These are phyloP conservation scores for Axea sp. DNA, from an alignment of 2,888 invertebrate species.

Conservation along the genomic window DNA sequence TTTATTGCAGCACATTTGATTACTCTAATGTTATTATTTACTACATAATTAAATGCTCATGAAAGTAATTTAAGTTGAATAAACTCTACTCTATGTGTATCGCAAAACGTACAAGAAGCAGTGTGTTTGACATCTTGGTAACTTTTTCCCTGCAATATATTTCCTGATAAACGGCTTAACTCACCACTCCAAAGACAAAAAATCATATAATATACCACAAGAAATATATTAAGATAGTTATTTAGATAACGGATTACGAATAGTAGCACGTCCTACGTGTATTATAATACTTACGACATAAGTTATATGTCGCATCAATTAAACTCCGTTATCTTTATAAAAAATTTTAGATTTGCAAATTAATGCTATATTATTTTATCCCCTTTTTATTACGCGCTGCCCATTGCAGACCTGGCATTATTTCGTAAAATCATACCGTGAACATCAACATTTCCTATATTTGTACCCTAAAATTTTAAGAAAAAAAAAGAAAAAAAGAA, in stretches of 20 bases:
- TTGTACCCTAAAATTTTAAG: too few species aligned
- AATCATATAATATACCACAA: constrained; percentile 20
- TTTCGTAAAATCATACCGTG: too few species aligned
- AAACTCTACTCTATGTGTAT: too few species aligned
- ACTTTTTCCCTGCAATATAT: constrained; percentile 11
- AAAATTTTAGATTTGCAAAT: constrained; percentile 38
- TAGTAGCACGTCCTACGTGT: constrained; percentile 27
- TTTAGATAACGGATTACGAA: constrained; percentile 44
- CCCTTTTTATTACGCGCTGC: constrained; percentile 7
- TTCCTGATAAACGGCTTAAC: constrained; percentile 8
- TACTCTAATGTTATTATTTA: too few species aligned
- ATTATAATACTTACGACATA: constrained; percentile 40
- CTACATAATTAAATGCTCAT: too few species aligned
- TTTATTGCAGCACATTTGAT: too few species aligned
- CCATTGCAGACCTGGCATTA: too few species aligned
- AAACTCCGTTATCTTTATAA: constrained; percentile 43
- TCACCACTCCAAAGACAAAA: constrained; percentile 19
- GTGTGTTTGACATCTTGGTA: constrained; percentile 2
- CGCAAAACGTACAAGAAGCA: not conserved
- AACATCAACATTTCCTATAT: too few species aligned
- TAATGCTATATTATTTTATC: constrained; percentile 35
- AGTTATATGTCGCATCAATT: constrained; percentile 36
- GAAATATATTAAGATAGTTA: constrained; percentile 47
- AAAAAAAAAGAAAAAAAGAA: too few species aligned
- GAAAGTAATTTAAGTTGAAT: too few species aligned